Evolutionary conservation across 37 sponge, comb jelly and placozoan species (phyloP), one percentile per base, ranked within the genome.

Genomic region (Corticium candelabrum): DNA sequence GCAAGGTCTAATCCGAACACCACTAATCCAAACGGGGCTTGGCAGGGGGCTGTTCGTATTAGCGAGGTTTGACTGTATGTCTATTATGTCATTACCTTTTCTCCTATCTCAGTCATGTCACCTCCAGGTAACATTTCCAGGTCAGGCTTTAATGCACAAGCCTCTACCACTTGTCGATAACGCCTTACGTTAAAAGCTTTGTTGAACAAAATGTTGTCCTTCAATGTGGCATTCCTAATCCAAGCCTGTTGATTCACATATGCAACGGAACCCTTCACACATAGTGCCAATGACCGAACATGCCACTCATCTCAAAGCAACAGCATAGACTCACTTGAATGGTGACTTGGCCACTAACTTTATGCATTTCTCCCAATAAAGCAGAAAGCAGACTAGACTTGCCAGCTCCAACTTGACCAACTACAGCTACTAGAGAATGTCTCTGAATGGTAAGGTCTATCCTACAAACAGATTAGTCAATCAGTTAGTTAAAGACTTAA

Each of bases 61-160:
- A n/a, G n/a, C n/a, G n/a, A n/a, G n/a, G n/a, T n/a, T n/a, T n/a
- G n/a, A n/a, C n/a, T n/a, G n/a, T n/a, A n/a, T n/a, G n/a, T n/a
- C n/a, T 50, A 27, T 50, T 50, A 5, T 34, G 5, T 15, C 21
- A 70, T 33, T 43, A 96, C 96, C 96, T 98, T 98, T 83, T 98
- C 99, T 50, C 99, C 99, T 11, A 98, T 98, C 87, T 98, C 99
- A 38, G 99, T 89, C 90, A 78, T 77, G 79, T 98, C 99, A 30
- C 99, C 99, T 74, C 88, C 90, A 1, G 92, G 99, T 57, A 98
- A 82, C 41, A 98, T 92, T 79, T 91, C 88, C 76, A 98, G 80
- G 80, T 98, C 99, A 21, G 89, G 83, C 50, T 80, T 86, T 38
- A 98, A 84, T 31, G 99, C 99, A 92, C 99, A 98, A 39, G 77